A percentile compares a stretch with the other conserved stretches of the same genome.
These are phyloP conservation scores for Tridacna gigas DNA, from an alignment of 2,888 invertebrate genomes.

Conservation along the genomic window DNA sequence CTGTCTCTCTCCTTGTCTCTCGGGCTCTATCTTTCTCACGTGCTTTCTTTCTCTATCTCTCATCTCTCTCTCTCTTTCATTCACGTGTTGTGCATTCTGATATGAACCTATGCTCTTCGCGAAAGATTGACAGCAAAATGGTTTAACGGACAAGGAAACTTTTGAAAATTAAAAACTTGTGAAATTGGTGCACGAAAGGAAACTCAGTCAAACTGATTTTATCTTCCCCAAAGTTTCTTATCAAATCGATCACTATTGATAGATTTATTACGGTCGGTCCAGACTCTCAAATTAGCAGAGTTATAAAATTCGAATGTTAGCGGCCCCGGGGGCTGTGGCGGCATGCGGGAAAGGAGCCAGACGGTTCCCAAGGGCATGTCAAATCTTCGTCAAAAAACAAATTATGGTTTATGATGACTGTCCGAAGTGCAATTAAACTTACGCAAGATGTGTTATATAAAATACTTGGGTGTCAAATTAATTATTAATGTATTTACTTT, in stretches of 20 bases:
- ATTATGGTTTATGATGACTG: slow-evolving; percentile 20
- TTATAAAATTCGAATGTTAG: slow-evolving; percentile 9
- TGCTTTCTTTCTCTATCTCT: too few species aligned
- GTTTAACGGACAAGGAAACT: too few species aligned
- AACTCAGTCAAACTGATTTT: too few species aligned
- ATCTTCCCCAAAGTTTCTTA: background rate
- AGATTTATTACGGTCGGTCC: slow-evolving; percentile 5
- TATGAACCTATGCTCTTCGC: too few species aligned
- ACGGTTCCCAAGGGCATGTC: slow-evolving; percentile 1
- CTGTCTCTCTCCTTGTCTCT: too few species aligned
- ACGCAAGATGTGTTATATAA: slow-evolving; percentile 15
- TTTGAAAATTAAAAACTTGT: too few species aligned
- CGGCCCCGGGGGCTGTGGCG: slow-evolving; percentile 11
- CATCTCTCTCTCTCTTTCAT: too few species aligned
- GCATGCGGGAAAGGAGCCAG: slow-evolving; percentile 1
- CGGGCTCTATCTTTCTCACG: too few species aligned
- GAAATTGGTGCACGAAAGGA: too few species aligned
- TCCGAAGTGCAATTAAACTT: background rate
- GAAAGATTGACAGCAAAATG: too few species aligned
- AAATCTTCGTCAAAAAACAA: background rate
- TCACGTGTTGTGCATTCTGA: too few species aligned
- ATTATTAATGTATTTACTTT: slow-evolving; percentile 3
- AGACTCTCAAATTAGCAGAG: slow-evolving; percentile 19
- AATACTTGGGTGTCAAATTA: slow-evolving; percentile 13
- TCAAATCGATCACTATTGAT: slow-evolving; percentile 11